phyloP scores from a whole-genome alignment of 2,888 invertebrate species.

The Hemicrepidius hirtus region DNA sequence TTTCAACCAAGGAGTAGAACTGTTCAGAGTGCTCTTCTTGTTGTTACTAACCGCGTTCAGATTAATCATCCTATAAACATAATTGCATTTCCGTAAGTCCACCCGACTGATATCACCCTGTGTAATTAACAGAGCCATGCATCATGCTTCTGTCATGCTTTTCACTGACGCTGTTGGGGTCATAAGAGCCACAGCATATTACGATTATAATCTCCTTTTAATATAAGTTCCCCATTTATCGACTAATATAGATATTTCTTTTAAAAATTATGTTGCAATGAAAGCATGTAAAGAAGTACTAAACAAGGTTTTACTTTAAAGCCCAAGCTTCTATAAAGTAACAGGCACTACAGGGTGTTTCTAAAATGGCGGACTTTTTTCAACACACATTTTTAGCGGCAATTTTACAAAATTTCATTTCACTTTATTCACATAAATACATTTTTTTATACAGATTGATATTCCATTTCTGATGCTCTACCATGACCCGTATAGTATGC shows the following conservation, averaged over 20 bases:
- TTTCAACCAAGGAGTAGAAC: neutral
- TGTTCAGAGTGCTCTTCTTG: slow-evolving; percentile 1
- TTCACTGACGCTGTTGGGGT: slow-evolving; percentile 13
- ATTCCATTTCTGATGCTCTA: too few species aligned
- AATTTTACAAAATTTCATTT: too few species aligned
- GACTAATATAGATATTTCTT: neutral
- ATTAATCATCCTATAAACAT: slow-evolving; percentile 48
- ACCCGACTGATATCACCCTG: slow-evolving; percentile 40
- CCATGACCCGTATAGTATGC: too few species aligned
- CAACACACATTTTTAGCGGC: too few species aligned
- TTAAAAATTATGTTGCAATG: too few species aligned
- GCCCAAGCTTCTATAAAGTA: too few species aligned
- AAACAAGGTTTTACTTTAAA: too few species aligned
- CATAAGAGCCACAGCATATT: neutral
- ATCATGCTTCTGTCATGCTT: slow-evolving; percentile 37
- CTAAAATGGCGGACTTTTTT: too few species aligned
- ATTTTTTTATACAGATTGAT: too few species aligned
- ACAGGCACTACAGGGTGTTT: too few species aligned
- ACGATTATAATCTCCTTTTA: neutral
- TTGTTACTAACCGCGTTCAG: slow-evolving; percentile 30
- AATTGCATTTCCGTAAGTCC: slow-evolving; percentile 47
- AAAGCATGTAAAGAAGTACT: too few species aligned
- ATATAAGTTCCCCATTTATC: neutral
- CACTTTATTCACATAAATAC: too few species aligned
- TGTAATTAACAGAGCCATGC: slow-evolving; percentile 42